Percentiles rank a stretch among this genome's conserved stretches.
These are phyloP conservation scores for Anaspis maculata DNA, from an alignment of 2,888 invertebrate species.

Conservation along the genomic window DNA sequence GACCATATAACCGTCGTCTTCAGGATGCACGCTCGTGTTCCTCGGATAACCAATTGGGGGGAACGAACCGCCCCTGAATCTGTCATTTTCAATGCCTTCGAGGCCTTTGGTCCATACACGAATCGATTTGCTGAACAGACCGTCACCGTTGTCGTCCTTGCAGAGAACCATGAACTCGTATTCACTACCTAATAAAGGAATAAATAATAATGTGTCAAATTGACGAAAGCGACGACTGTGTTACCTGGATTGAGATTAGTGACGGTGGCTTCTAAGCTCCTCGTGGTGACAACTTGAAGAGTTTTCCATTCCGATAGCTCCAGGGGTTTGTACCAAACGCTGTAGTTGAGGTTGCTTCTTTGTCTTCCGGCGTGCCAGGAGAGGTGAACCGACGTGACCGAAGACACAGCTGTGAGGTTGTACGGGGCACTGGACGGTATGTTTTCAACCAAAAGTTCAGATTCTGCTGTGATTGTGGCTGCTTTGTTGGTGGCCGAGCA, in stretches of 20 bases:
- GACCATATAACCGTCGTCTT: slow-evolving; percentile 67
- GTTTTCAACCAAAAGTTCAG: slow-evolving; percentile 76
- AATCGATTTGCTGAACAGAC: slow-evolving; percentile 80
- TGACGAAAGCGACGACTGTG: too few species aligned
- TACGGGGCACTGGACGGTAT: slow-evolving; percentile 86
- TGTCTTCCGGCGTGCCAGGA: slow-evolving; percentile 79
- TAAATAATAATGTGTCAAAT: too few species aligned
- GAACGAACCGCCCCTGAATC: slow-evolving; percentile 16
- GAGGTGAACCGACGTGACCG: slow-evolving; percentile 63
- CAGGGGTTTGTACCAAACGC: slow-evolving; percentile 75
- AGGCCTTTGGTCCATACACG: slow-evolving; percentile 60
- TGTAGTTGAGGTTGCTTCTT: slow-evolving; percentile 70
- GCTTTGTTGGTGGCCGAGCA: slow-evolving; percentile 83
- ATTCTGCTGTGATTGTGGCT: slow-evolving; percentile 70
- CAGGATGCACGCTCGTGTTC: slow-evolving; percentile 62
- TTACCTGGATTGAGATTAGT: slow-evolving; percentile 62
- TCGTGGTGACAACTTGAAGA: slow-evolving; percentile 62
- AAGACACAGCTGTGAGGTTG: slow-evolving; percentile 71
- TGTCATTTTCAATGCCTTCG: slow-evolving; percentile 19
- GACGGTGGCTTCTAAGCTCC: slow-evolving; percentile 70
- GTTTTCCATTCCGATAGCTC: slow-evolving; percentile 78
- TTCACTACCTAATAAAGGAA: slow-evolving; percentile 52
- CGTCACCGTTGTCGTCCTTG: slow-evolving; percentile 79
- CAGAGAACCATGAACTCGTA: slow-evolving; percentile 90
- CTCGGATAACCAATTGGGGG: slow-evolving; percentile 51